Percentiles rank a stretch among this genome's conserved stretches.
Evolutionary conservation across 2,797 vertebrate species (phyloP).

Genomic region (Acanthis flammea): DNA sequence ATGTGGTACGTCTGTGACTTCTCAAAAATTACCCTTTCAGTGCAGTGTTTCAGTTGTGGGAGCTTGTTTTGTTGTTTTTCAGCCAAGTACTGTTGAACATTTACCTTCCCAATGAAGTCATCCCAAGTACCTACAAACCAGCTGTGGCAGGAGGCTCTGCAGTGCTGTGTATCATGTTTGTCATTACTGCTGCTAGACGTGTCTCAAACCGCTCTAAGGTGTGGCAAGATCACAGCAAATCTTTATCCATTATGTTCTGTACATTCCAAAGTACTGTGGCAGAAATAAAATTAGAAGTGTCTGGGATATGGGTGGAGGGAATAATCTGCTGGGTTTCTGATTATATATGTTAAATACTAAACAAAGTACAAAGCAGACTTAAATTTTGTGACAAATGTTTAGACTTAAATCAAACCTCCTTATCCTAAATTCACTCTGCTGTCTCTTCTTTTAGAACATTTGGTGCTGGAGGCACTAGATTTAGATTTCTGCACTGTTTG

Average conservation of each 20-base stretch:
- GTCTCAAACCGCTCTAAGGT: background rate
- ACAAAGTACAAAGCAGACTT: background rate
- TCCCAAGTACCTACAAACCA: background rate
- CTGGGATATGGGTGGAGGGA: background rate
- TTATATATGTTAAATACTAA: background rate
- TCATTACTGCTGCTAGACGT: background rate
- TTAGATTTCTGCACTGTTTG: constrained; percentile 13
- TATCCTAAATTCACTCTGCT: constrained; percentile 3
- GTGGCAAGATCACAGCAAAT: background rate
- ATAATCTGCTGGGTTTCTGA: background rate
- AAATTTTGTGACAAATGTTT: constrained; percentile 23
- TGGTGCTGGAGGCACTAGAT: background rate
- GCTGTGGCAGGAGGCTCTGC: background rate
- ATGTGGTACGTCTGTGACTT: background rate
- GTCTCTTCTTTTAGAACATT: constrained; percentile 9
- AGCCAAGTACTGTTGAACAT: background rate
- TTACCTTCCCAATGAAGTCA: background rate
- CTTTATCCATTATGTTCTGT: background rate
- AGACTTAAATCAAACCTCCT: constrained; percentile 17
- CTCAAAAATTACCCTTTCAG: background rate
- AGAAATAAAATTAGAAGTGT: background rate
- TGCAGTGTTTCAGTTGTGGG: background rate
- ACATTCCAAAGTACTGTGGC: background rate
- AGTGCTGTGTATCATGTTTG: background rate
- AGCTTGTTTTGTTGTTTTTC: background rate